Base-by-base conservation (phyloP, 2,113 vertebrate genomes). In the Kryptolebias marmoratus region DNA sequence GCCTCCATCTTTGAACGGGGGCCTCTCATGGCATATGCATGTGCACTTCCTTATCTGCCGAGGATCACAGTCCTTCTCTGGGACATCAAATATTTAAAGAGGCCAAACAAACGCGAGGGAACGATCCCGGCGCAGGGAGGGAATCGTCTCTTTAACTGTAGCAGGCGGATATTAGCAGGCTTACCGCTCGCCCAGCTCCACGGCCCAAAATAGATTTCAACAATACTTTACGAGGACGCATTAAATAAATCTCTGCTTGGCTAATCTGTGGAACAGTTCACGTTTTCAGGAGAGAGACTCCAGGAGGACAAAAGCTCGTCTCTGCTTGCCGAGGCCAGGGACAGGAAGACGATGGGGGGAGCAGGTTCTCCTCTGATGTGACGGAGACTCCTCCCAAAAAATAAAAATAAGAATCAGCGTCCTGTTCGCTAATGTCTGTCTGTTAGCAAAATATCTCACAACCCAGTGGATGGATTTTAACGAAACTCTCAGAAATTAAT, bases 131-230 rank as follows among this genome's bases (percentile, higher is more conserved):
- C 90, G 92, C 92, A 93, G 93, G 93, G 90, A 91, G 90, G 92
- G 92, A 94, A 94, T 92, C 89, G 79, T 86, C 92, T 91, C 92
- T 92, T 90, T 93, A 94, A 95, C 93, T 94, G 94, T 93, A 93
- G 91, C 93, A 93, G 92, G 94, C 93, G 93, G 92, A 93, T 93
- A 94, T 94, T 94, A 94, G 89, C 90, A 94, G 93, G 94, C 93
- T 94, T 94, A 94, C 79, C 92, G 92, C 91, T 93, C 90, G 90
- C 90, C 92, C 91, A 91, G 87, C 90, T 86, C 81, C 87, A 82
- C 89, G 90, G 92, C 93, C 94, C 91, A 94, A 95, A 95, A 94
- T 95, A 95, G 94, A 94, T 93, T 94, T 90, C 88, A 91, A 94
- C 93, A 93, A 94, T 94, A 90, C 92, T 91, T 86, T 90, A 91